Base-by-base conservation (phyloP, 2,888 invertebrate species). In the Agonopterix subpropinquella region DNA sequence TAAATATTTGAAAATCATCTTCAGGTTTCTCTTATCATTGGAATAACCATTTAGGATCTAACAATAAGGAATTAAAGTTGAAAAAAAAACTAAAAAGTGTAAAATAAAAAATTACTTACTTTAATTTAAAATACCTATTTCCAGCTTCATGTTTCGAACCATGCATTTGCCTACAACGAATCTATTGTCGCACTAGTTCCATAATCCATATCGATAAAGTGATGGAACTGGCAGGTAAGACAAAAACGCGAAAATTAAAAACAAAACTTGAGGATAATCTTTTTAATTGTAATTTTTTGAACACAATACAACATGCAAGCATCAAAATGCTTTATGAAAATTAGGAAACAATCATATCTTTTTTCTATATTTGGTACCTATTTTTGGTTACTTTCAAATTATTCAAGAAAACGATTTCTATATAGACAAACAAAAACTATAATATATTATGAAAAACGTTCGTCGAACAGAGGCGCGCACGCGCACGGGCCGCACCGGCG, bases 261-360 rank as follows among this genome's bases (percentile, higher is more conserved):
- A 10, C 39, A 54, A 49, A 55, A 51, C 45, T 70, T 70, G 67
- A 70, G 73, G 70, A 80, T 82, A 42, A 83, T 85, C 79, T 81
- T 85, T 87, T 85, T 86, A 81, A 80, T 85, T 66, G 73, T 83
- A 80, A 78, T 86, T 85, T 85, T 87, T 81, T 88, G 88, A 89
- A 89, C 88, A 88, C 89, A 89, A 89, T 87, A 89, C 87, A 86
- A 88, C 88, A 87, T 89, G 88, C 85, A 88, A 88, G 88, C 89
- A 88, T 87, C 60, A 80, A 78, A 77, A 88, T 87, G 87, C 87
- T 88, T 86, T 80, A 77, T 72, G 83, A 85, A 80, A 87, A 85
- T 83, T 71, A 87, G 76, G 77, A 87, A 88, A 87, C 80, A 85
- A 82, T 81, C 73, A 81, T 86, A 84, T 53, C 43, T 44, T 49